Evolutionary conservation across 1,140 invertebrate genomes (phyloP), one percentile per base, ranked within the genome.

Genomic region (Diabrotica virgifera): DNA sequence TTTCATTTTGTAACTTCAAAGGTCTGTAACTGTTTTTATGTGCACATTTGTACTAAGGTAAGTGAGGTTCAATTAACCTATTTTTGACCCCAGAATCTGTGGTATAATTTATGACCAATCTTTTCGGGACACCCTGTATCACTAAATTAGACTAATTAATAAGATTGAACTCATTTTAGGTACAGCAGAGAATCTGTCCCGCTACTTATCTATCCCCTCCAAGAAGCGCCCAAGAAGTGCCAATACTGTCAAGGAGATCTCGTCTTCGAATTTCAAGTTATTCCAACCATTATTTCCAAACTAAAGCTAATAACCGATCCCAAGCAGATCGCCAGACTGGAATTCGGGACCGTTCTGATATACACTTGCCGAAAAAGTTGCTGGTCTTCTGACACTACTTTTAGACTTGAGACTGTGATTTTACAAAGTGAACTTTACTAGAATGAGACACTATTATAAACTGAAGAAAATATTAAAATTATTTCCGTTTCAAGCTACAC

Each of bases 351-450:
- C 36, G 87, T 93, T 7, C 78, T 93, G 37, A 78, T 95, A 13
- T 94, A 89, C 71, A 91, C 92, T 3, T 95, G 93, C 76, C 77
- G 84, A n/a, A 84, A 85, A 70, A 93, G 90, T 77, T 95, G 93
- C 77, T 95, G 93, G 92, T 85, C 85, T 53, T 78, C 84, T 5
- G 83, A 83, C 8, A 88, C 90, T 70, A 83, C 79, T 36, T 83
- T 85, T 66, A 84, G 88, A 63, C 83, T 87, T 68, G 93, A 95
- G 80, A 81, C 82, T 64, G 84, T 92, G 50, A 77, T 93, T 67
- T 86, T 94, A 70, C 92, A 94, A 81, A 82, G 85, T 6, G 92
- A 95, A 80, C 80, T 75, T 71, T 77, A 71, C 67, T 76, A 70
- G 24, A 24, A 24, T 24, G 24, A 24, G 24, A 24, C 24, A 24